Conservation (phyloP, 2,797 vertebrate species). For the Neosilurus mollespiculum region DNA sequence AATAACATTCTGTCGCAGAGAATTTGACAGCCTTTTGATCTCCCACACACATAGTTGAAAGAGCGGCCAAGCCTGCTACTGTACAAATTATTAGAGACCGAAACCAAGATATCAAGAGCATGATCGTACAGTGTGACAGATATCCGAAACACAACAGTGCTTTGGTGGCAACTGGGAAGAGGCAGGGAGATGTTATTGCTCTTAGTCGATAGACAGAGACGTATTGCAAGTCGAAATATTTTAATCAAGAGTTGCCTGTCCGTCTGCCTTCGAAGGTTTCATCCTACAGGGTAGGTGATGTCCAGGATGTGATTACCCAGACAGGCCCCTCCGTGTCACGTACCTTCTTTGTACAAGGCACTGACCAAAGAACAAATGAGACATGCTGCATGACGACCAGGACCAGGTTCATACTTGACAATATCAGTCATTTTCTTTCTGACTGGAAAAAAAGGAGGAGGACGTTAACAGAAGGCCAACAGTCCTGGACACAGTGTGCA, state of each 20-base stretch:
- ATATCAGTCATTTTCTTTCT: conserved; percentile 13
- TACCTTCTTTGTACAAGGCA: conserved; percentile 61
- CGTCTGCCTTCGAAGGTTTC: conserved; percentile 22
- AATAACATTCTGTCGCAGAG: conserved; percentile 46
- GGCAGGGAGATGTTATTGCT: conserved; percentile 61
- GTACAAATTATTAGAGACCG: conserved; percentile 39
- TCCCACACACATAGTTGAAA: conserved; percentile 53
- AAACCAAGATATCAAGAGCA: conserved; percentile 28
- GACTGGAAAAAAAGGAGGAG: conserved; percentile 51
- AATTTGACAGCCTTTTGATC: conserved; percentile 27
- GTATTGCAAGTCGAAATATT: conserved; percentile 58
- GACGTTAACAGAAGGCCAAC: conserved; percentile 67
- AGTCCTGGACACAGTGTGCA: conserved; percentile 62
- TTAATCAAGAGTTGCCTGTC: conserved; percentile 25
- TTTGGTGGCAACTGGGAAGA: conserved; percentile 58
- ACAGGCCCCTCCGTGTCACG: conserved; percentile 28
- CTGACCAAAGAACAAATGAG: conserved; percentile 49
- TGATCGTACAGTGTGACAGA: conserved; percentile 34
- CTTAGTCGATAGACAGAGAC: conserved; percentile 23
- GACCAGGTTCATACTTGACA: background rate
- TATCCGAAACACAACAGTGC: conserved; percentile 46
- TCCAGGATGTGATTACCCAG: background rate
- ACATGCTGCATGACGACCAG: conserved; percentile 19
- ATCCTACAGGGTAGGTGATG: conserved; percentile 21
- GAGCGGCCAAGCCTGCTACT: conserved; percentile 30